Base-by-base conservation (phyloP, 1,140 invertebrate species). In the Drosophila equinoxialis region DNA sequence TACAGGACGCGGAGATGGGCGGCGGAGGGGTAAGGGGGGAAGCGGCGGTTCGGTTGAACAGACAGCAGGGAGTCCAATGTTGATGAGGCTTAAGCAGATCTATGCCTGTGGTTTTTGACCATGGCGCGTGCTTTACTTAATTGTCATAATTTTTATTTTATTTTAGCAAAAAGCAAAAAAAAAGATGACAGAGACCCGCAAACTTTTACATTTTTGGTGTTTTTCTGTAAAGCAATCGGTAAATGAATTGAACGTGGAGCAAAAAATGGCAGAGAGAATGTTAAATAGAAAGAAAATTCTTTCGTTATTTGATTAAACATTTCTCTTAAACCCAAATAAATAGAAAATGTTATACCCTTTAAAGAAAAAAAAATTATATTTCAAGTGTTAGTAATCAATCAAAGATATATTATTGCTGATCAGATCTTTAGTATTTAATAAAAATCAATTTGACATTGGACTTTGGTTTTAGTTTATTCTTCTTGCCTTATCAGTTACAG, bases 71-170 rank as follows among this genome's bases (percentile, higher is more conserved):
- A 59, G 57, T 59, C 55, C 55, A 58, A 58, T 8, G 35, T 37
- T 33, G 57, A 20, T 33, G 57, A 20, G 33, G 33, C 57, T 59
- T 59, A 59, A 37, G 14, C 33, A 59, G 57, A 59, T 37, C 39
- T 87, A 79, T 65, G 54, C 48, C 45, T 77, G 79, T 57, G 83
- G 69, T 79, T 75, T 71, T 30, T 48, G 54, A n/a, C 51, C 66
- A 48, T 58, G 69, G 37, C 71, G 55, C 70, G 68, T 77, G 77
- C 67, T 71, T 37, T 48, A 14, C 77, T 85, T 85, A 80, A 84
- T 84, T 84, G 81, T 78, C 69, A 86, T 86, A 79, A 87, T 87
- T 79, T 79, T 65, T 87, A 68, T 82, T 72, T 76, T 48, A 3
- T 48, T 23, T 51, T 1, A 51, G 81, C 13, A 45, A n/a, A 45